Evolutionary conservation across 2,113 vertebrate species (phyloP).

Genomic region (Psophia crepitans): DNA sequence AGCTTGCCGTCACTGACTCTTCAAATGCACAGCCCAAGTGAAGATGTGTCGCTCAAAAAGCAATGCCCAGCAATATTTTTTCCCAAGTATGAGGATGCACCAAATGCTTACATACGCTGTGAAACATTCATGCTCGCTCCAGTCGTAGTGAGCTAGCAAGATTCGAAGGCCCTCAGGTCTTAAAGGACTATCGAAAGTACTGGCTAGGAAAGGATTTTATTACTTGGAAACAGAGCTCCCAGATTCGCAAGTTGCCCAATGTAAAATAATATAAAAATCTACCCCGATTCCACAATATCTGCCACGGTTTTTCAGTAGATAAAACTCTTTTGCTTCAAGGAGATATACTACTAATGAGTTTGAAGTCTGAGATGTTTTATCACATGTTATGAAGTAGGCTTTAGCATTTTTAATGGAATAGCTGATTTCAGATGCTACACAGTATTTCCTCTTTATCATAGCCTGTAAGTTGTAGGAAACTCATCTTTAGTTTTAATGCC

Average conservation of each 20-base stretch:
- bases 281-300: background rate
- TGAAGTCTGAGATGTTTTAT: background rate
- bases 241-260: background rate
- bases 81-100: background rate
- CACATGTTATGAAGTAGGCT: background rate
- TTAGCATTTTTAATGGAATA: background rate
- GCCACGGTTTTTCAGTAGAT: background rate
- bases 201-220: background rate
- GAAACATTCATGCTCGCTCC: background rate
- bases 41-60: background rate
- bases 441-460: background rate
- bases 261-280: background rate
- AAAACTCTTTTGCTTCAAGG: background rate
- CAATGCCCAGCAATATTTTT: background rate
- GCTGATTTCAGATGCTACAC: background rate
- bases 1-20: background rate
- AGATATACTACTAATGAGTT: background rate
- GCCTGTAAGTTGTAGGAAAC: background rate
- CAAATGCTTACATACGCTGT: background rate
- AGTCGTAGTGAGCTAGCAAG: background rate
- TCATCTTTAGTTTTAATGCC: background rate
- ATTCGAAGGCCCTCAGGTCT: background rate
- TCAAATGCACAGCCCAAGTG: background rate
- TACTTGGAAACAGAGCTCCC: background rate
- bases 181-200: background rate